These are phyloP conservation scores for Trichechus manatus DNA, from an alignment of 2,113 vertebrate genomes.

Conservation along the genomic window DNA sequence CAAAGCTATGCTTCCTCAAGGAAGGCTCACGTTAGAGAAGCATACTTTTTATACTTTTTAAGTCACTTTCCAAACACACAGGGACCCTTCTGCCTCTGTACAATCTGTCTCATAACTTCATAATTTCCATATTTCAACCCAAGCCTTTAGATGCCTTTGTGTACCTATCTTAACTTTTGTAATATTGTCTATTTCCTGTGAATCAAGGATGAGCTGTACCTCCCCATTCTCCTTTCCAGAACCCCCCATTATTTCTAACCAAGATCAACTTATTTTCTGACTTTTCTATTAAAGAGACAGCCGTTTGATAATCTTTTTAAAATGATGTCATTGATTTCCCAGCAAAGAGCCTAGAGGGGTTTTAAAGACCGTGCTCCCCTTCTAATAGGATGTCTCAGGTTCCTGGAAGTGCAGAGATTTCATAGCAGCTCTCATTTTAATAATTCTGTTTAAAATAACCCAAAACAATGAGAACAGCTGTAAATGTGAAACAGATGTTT, in stretches of 20 bases:
- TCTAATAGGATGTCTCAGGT: not conserved
- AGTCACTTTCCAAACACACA: not conserved
- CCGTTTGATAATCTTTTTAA: not conserved
- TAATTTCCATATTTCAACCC: not conserved
- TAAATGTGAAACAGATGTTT: not conserved
- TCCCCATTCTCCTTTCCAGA: not conserved
- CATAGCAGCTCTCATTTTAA: not conserved
- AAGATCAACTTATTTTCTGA: not conserved
- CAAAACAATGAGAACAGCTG: not conserved
- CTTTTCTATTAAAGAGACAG: not conserved
- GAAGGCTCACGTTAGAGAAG: not conserved
- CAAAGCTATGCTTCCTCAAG: not conserved
- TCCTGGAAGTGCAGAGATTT: not conserved
- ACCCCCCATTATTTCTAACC: not conserved
- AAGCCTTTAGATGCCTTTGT: not conserved
- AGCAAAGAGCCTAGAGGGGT: not conserved
- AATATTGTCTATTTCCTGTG: not conserved
- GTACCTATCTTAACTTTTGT: not conserved
- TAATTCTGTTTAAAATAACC: not conserved
- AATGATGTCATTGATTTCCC: not conserved
- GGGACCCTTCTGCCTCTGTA: not conserved
- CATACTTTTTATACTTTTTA: too few relatives aligned
- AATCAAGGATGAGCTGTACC: not conserved
- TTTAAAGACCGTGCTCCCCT: not conserved
- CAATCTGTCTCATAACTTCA: not conserved